These are phyloP conservation scores for Dicerorhinus sumatrensis DNA, from an alignment of 2,113 vertebrate species.

Conservation along the genomic window DNA sequence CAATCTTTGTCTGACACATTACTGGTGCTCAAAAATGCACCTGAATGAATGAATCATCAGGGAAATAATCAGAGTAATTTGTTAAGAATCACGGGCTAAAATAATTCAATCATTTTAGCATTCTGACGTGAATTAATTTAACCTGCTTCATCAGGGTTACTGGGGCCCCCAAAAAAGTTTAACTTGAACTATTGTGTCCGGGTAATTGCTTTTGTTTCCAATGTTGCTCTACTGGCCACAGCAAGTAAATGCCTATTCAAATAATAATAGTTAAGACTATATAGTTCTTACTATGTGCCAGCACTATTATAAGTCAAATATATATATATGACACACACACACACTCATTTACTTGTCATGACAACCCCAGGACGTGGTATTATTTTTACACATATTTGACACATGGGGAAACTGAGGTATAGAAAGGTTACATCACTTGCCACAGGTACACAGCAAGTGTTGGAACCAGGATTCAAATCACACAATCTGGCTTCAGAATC, in stretches of 20 bases:
- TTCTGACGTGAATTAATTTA: conserved; percentile 33
- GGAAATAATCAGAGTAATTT: conserved; percentile 29
- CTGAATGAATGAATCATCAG: background rate
- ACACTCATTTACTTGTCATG: background rate
- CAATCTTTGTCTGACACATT: background rate
- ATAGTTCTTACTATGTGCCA: background rate
- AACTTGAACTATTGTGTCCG: background rate
- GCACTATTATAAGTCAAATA: background rate
- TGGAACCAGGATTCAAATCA: background rate
- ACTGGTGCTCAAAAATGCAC: conserved; percentile 34
- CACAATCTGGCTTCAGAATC: background rate
- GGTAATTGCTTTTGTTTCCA: conserved; percentile 10
- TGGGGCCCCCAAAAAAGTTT: background rate
- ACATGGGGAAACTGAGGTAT: background rate
- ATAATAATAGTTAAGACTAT: background rate
- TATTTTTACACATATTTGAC: background rate
- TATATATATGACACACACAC: background rate
- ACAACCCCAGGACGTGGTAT: background rate
- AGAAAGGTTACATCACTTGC: background rate
- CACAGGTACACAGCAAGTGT: background rate
- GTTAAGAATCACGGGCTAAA: conserved; percentile 20
- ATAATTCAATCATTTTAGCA: background rate
- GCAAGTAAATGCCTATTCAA: background rate
- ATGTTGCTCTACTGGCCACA: background rate
- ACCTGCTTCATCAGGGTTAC: background rate